A percentile compares a stretch with the other conserved stretches of the same genome.
These are phyloP conservation scores for Petrosia ficiformis DNA, from an alignment of 37 sponge, comb jelly and placozoan species.

Conservation along the genomic window DNA sequence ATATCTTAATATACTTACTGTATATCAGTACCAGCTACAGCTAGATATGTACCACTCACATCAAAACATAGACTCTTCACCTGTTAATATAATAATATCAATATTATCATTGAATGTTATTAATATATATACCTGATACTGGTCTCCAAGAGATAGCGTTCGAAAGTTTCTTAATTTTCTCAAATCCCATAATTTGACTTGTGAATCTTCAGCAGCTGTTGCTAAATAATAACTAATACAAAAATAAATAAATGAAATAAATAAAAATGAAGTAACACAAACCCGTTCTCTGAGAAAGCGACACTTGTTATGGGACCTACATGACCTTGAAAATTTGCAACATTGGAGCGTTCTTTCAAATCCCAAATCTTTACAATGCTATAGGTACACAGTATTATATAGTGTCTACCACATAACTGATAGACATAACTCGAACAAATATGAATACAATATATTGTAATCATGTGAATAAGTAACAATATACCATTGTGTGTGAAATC, in stretches of 20 bases:
- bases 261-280: constrained; percentile 2
- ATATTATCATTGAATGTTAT: not conserved
- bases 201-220: constrained; percentile 90
- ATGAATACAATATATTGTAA: too few relatives aligned
- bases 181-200: constrained; percentile 97
- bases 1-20: constrained; percentile 54
- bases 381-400: not conserved
- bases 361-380: constrained; percentile 99
- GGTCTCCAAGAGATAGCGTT: constrained; percentile 84
- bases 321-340: constrained; percentile 99
- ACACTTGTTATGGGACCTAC: constrained; percentile 84
- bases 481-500: too few relatives aligned
- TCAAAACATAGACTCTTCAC: constrained; percentile 88
- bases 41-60: constrained; percentile 94
- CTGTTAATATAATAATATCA: constrained; percentile 31
- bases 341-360: constrained; percentile 93
- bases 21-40: constrained; percentile 89
- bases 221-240: constrained; percentile 88
- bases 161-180: constrained; percentile 97
- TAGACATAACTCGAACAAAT: not conserved
- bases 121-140: constrained; percentile 61
- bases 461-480: not conserved
- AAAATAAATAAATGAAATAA: not conserved
- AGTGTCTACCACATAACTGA: too few relatives aligned
- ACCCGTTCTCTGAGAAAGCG: constrained; percentile 99